phyloP scores from a whole-genome alignment of 2,888 invertebrate species.

The Vandiemenella viatica region DNA sequence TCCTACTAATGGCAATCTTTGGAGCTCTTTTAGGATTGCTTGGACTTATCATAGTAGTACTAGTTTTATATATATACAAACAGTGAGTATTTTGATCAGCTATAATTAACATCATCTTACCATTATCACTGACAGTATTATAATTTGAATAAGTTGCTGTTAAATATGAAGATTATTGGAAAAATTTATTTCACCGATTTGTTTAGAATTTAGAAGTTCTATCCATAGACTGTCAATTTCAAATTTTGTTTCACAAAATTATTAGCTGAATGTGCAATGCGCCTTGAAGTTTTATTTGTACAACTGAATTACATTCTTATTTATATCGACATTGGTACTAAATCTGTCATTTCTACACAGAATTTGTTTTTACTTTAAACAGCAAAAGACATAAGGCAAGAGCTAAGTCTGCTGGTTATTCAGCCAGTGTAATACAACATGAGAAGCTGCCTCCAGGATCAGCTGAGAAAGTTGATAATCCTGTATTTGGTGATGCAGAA shows the following conservation, averaged over 20 bases:
- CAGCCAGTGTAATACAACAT: conserved; percentile 19
- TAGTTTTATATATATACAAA: conserved; percentile 64
- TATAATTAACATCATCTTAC: background rate
- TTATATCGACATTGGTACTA: too few species aligned
- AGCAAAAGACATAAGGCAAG: conserved; percentile 25
- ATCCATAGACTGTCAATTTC: too few species aligned
- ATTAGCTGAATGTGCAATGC: too few species aligned
- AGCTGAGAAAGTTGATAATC: conserved; percentile 32
- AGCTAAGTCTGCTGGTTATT: conserved; percentile 17
- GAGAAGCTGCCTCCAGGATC: conserved; percentile 22
- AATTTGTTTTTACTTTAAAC: too few species aligned
- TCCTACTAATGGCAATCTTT: conserved; percentile 43
- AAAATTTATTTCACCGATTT: too few species aligned
- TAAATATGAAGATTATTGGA: background rate
- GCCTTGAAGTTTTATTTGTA: too few species aligned
- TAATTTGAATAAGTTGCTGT: background rate
- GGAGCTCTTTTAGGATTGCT: conserved; percentile 58
- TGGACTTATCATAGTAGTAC: conserved; percentile 54
- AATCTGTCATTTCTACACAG: too few species aligned
- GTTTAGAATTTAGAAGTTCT: too few species aligned
- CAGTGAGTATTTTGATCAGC: conserved; percentile 36
- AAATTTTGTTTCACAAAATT: too few species aligned
- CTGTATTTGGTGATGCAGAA: conserved; percentile 23
- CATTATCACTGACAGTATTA: background rate
- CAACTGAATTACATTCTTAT: too few species aligned